Base-by-base conservation (phyloP, 35 echinoderm and acorn worm species). In the Apostichopus japonicus region DNA sequence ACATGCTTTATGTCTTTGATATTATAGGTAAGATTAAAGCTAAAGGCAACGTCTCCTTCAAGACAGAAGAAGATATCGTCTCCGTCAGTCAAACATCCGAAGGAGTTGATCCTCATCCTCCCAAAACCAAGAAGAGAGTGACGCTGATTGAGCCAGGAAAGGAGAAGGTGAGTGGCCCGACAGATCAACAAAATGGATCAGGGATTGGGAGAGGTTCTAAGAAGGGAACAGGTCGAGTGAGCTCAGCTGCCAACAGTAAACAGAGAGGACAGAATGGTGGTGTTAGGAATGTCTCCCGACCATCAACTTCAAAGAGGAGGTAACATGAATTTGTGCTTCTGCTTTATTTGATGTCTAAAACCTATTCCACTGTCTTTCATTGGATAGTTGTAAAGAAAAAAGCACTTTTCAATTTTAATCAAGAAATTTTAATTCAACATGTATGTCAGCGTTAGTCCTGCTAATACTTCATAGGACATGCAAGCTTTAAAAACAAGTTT, bases 21-120 rank as follows among this genome's bases (percentile, higher is more conserved):
- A 10, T 83, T 83, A 16, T 4, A 54, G 79, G 79, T 83, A 83
- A 83, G 54, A 9, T 55, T 17, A 83, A 83, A 54, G 52, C 6
- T 15, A 83, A 83, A 83, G 79, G 79, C 5, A 83, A 83, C 33
- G 79, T 83, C 52, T 54, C 79, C 33, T 83, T 83, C 13, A 83
- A 83, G 24, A 83, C 33, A 16, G 24, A 17, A 14, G 79, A 83
- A n/a, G 79, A 53, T 14, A n/a, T 19, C 6, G 33, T 19, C n/a
- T 83, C 51, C 24, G 15, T 83, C 24, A 83, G 79, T 17, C 23
- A 10, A 54, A 55, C 19, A 54, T 83, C 79, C 44, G 79, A 83
- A 13, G 52, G 33, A 83, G 79, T 55, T 14, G 79, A 83, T 6
- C 54, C 44, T 53, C 79, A 54, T 11, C 22, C 54, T 83, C 19